Evolutionary conservation across 2,113 vertebrate genomes (phyloP).

Genomic region (Myxocyprinus asiaticus): DNA sequence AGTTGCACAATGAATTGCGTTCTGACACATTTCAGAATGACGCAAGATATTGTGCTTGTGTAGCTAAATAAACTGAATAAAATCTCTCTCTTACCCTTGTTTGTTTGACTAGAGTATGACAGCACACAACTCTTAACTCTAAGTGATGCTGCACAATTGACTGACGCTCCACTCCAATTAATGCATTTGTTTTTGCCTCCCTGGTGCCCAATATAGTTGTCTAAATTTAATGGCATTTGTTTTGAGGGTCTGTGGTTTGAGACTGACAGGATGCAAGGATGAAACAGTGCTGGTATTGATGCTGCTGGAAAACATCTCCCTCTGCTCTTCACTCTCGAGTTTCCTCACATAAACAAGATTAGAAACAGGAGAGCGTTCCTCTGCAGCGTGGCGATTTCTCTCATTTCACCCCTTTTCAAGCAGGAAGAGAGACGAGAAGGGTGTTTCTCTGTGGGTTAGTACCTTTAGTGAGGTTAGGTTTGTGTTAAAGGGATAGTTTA

Average conservation of each 20-base stretch:
- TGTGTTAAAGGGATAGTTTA: no score
- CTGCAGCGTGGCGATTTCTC: constrained; percentile 48
- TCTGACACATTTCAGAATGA: no score
- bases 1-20: no score
- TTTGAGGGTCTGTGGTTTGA: constrained; percentile 11
- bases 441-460: no score
- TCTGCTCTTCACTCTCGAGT: no score
- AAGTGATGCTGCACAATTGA: background rate
- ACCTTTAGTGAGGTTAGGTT: no score
- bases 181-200: constrained; percentile 22
- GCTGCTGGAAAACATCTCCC: background rate
- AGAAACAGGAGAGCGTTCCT: constrained; percentile 1
- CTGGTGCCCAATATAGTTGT: constrained; percentile 20
- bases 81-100: background rate
- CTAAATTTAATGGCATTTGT: constrained; percentile 27
- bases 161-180: constrained; percentile 22
- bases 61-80: background rate
- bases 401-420: constrained; percentile 1
- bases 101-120: background rate
- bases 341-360: constrained; percentile 38
- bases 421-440: no score
- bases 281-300: constrained; percentile 13
- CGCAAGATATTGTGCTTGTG: no score
- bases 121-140: background rate
- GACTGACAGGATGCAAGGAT: constrained; percentile 1